Percentiles rank a stretch among this genome's conserved stretches.
Conservation (phyloP, 1,140 invertebrate genomes). For the Augochlora pura region DNA sequence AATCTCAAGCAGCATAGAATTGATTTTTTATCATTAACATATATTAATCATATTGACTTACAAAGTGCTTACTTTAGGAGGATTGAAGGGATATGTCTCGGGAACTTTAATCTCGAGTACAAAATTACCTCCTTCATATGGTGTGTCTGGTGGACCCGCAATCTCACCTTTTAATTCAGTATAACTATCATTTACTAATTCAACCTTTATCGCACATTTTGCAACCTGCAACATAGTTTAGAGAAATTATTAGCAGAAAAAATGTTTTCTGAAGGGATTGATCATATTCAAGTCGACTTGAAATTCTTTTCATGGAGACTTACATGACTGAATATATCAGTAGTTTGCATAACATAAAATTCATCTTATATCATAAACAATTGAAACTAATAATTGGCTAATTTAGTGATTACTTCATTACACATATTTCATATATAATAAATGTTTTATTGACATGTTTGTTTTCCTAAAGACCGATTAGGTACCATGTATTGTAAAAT, state of each 20-base stretch:
- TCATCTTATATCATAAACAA: slow-evolving; percentile 45
- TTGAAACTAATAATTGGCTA: slow-evolving; percentile 25
- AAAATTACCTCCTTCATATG: slow-evolving; percentile 97
- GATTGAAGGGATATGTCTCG: slow-evolving; percentile 99
- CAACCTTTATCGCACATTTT: slow-evolving; percentile 95
- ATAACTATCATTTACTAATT: slow-evolving; percentile 94
- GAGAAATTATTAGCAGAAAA: slow-evolving; percentile 11
- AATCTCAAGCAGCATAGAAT: slow-evolving; percentile 16
- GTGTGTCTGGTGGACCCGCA: slow-evolving; percentile 96
- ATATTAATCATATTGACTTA: slow-evolving; percentile 45
- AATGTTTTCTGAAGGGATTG: neutral
- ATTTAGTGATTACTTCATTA: slow-evolving; percentile 2
- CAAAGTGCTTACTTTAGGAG: slow-evolving; percentile 91
- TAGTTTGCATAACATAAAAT: slow-evolving; percentile 27
- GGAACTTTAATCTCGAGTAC: slow-evolving; percentile 98
- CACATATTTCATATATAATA: slow-evolving; percentile 12
- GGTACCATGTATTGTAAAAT: slow-evolving; percentile 6
- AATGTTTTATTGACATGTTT: neutral
- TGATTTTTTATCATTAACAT: slow-evolving; percentile 22
- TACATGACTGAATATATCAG: slow-evolving; percentile 28
- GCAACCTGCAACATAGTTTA: slow-evolving; percentile 85
- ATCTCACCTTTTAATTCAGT: slow-evolving; percentile 96
- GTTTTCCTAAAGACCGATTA: slow-evolving; percentile 11
- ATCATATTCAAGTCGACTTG: neutral
- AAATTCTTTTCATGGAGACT: neutral